These are phyloP conservation scores for Excalfactoria chinensis DNA, from an alignment of 2,113 vertebrate genomes.

Conservation along the genomic window DNA sequence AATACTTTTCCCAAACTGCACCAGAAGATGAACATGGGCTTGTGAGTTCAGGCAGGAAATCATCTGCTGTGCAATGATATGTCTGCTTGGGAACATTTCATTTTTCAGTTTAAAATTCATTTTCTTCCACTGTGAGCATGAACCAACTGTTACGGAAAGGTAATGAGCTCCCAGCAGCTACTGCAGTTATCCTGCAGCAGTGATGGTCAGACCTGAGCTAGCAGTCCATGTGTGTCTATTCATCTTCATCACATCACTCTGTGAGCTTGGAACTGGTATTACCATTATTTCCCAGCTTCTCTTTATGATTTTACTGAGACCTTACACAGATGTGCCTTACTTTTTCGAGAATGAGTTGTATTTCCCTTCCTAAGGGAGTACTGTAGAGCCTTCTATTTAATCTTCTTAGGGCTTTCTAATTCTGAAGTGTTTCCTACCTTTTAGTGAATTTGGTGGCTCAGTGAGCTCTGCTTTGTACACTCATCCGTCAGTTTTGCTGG, in stretches of 20 bases:
- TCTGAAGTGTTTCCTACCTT: neutral
- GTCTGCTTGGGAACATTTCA: neutral
- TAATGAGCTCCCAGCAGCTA: constrained; percentile 3
- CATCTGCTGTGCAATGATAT: neutral
- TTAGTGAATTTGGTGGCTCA: neutral
- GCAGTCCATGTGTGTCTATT: rapidly evolving
- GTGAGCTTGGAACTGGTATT: neutral
- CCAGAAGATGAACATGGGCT: neutral
- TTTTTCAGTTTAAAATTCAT: constrained; percentile 33
- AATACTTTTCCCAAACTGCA: neutral
- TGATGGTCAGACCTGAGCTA: neutral
- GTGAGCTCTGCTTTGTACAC: neutral
- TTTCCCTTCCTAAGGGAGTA: neutral
- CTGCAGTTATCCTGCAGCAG: rapidly evolving
- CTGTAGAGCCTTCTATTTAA: neutral
- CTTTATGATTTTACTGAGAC: neutral
- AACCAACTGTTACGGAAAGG: neutral
- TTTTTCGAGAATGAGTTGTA: neutral
- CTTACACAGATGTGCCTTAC: neutral
- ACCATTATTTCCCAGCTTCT: neutral
- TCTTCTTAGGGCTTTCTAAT: neutral
- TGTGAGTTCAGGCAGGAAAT: neutral
- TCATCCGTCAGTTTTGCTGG: neutral
- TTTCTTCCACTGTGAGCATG: constrained; percentile 23
- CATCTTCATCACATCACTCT: neutral